Conservation (phyloP, 2,888 invertebrate species). For the Cantharis flavilabris region DNA sequence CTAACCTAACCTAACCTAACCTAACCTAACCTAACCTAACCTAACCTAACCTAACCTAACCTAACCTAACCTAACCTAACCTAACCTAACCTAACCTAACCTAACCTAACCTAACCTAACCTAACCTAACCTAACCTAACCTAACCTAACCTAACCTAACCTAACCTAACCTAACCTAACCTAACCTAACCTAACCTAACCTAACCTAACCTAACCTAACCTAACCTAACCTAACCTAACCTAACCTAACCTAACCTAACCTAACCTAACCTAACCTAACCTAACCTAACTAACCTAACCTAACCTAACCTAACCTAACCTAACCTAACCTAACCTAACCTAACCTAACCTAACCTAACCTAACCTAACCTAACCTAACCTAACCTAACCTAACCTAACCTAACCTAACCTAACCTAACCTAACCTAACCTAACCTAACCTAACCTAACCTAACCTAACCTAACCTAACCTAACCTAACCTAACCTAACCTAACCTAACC, state of each 20-base stretch:
- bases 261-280: background rate
- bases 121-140: conserved; percentile 35
- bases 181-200: conserved; percentile 23
- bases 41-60: no score
- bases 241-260: conserved; percentile 22
- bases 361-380: conserved; percentile 7
- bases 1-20: no score
- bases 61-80: no score
- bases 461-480: conserved; percentile 13
- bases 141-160: conserved; percentile 35
- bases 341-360: conserved; percentile 20
- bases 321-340: conserved; percentile 16
- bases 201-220: conserved; percentile 23
- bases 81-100: no score
- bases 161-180: conserved; percentile 30
- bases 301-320: conserved; percentile 7
- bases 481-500: conserved; percentile 29
- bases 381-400: conserved; percentile 15
- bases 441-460: conserved; percentile 20
- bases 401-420: conserved; percentile 7
- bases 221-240: conserved; percentile 24
- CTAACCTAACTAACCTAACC: no score
- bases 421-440: conserved; percentile 17
- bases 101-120: no score
- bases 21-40: no score